phyloP scores from a whole-genome alignment of 2,797 vertebrate genomes.

The Myotis daubentonii region DNA sequence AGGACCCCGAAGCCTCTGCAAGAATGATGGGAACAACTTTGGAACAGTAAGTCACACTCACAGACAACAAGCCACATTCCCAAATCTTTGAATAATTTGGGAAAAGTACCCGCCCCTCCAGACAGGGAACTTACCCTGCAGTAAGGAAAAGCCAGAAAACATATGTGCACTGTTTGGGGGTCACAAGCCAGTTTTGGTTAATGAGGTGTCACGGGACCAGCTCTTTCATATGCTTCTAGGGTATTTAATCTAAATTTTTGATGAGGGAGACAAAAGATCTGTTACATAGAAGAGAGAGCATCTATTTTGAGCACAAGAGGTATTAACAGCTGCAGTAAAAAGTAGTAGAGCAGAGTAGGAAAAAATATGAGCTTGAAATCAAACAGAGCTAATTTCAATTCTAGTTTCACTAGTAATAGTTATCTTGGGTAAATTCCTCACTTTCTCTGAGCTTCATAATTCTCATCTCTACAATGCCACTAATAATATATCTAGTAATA shows the following conservation, averaged over 20 bases:
- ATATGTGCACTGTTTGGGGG: neutral
- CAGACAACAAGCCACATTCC: neutral
- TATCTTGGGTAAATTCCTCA: neutral
- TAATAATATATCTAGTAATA: conserved; percentile 13
- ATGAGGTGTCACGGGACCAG: neutral
- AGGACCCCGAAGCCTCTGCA: neutral
- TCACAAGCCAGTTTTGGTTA: neutral
- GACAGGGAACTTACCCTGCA: neutral
- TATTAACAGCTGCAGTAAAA: neutral
- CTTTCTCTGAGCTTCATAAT: conserved; percentile 45
- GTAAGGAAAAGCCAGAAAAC: neutral
- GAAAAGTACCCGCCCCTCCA: neutral
- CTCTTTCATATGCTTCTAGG: neutral
- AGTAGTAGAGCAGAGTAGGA: neutral
- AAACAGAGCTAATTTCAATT: conserved; percentile 17
- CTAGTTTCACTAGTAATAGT: conserved; percentile 7
- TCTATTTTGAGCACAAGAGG: neutral
- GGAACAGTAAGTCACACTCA: neutral
- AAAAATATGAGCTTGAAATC: conserved; percentile 31
- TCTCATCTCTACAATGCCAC: neutral
- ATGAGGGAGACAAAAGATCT: conserved; percentile 36
- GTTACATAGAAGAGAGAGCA: neutral
- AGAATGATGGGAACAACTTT: neutral
- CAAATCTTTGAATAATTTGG: neutral
- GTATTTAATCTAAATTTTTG: conserved; percentile 8